Evolutionary conservation across 2,888 invertebrate genomes (phyloP), one percentile per base, ranked within the genome.

Genomic region (Dinocampus coccinellae): DNA sequence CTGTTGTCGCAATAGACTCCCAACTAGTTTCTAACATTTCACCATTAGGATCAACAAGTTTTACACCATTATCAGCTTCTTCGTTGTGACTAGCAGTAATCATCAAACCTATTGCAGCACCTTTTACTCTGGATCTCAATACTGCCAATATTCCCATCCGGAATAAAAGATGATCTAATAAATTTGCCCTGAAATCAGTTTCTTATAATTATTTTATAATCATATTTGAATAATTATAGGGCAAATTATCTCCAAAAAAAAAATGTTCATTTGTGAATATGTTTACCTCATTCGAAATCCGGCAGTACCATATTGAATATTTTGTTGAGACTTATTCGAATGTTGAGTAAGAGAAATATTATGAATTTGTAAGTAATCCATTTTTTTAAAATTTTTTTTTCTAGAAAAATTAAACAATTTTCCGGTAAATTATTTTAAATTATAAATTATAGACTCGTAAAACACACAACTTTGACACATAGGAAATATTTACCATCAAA

Each of bases 21-120:
- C 99, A 99, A 73, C 92, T 92, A 72, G 92, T 89, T 77, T 97
- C 96, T 81, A 99, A 87, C 99, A 99, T 99, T 88, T 98, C 98
- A 0, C 99, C 99, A 77, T 91, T 91, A 1, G 98, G 97, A 88
- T 99, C 99, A 57, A 99, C 92, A 60, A 99, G 89, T 88, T 99
- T 99, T 2, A 98, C 95, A 0, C 99, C 99, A 87, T 99, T 99
- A 85, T 99, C 99, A 0, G 93, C 93, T 86, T 95, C 97, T 55
- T 98, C 93, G 88, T 99, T 99, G 87, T 99, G 99, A 0, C 99
- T 99, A 0, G 99, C 99, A 0, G 99, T 99, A 73, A 99, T 96
- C 98, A 99, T 98, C n/a, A 98, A 91, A 53, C 99, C 99, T 82
- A 98, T 93, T 39, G 93, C 91, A 82, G 93, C 93, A 89, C 92